These are phyloP conservation scores for Drosophila suzukii DNA, from an alignment of 1,140 invertebrate species.

Conservation along the genomic window DNA sequence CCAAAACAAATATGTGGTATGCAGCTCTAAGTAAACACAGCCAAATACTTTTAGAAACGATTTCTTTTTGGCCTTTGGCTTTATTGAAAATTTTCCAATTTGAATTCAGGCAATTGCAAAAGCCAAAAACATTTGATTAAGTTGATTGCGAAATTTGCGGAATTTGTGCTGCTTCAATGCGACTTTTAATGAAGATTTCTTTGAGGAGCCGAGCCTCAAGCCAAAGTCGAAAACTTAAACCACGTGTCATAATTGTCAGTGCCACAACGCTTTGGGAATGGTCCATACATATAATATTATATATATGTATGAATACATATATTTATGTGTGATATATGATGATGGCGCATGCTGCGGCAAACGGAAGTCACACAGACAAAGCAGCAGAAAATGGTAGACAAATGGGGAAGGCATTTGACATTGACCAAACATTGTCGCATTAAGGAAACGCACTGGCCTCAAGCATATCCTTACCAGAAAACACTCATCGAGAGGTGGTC, in stretches of 20 bases:
- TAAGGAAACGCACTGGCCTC: conserved; percentile 68
- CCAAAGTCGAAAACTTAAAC: conserved; percentile 46
- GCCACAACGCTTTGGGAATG: conserved; percentile 44
- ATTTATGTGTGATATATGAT: neutral
- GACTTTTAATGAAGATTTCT: conserved; percentile 37
- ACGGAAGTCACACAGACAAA: conserved; percentile 58
- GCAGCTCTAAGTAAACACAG: neutral
- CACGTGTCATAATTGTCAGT: conserved; percentile 77
- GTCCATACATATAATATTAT: neutral
- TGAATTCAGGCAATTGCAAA: conserved; percentile 13
- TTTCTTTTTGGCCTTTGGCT: conserved; percentile 3
- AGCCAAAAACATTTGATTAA: conserved; percentile 19
- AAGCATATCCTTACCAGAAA: conserved; percentile 57
- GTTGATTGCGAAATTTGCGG: conserved; percentile 8
- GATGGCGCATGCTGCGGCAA: conserved; percentile 23
- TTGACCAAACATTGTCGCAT: conserved; percentile 69
- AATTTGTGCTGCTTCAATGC: conserved; percentile 24
- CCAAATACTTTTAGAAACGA: neutral
- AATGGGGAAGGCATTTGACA: conserved; percentile 53
- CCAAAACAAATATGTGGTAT: neutral
- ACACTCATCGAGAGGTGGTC: conserved; percentile 22
- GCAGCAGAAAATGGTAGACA: conserved; percentile 15
- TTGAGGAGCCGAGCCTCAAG: conserved; percentile 16
- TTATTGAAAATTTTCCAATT: conserved; percentile 20
- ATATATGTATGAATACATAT: neutral